phyloP scores from a whole-genome alignment of 2,888 invertebrate species.

The Osmoderma eremita region DNA sequence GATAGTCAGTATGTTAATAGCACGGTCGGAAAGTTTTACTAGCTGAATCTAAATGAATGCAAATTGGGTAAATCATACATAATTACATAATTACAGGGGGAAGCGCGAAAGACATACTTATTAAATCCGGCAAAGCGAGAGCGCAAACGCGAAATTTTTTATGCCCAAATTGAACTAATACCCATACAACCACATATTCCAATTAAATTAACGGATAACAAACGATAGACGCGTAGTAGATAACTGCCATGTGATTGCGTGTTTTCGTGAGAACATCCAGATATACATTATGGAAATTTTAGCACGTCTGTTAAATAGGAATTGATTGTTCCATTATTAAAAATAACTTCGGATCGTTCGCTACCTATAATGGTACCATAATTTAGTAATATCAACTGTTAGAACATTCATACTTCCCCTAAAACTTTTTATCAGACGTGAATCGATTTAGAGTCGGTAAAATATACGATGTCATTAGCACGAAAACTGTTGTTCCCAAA shows the following conservation, averaged over 20 bases:
- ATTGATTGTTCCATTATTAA: conserved; percentile 29
- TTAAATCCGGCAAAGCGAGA: too few species aligned
- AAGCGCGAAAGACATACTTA: conserved; percentile 1
- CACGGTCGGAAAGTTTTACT: conserved; percentile 7
- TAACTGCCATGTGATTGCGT: conserved; percentile 5
- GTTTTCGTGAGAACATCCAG: background rate
- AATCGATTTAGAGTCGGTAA: conserved; percentile 24
- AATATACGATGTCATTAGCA: conserved; percentile 26
- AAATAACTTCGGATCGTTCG: conserved; percentile 26
- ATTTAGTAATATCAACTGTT: conserved; percentile 22
- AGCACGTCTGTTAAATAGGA: conserved; percentile 8
- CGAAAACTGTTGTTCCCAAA: conserved; percentile 18
- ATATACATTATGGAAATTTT: conserved; percentile 9
- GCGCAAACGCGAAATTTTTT: too few species aligned
- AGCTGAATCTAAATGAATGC: conserved; percentile 12
- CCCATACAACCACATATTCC: too few species aligned
- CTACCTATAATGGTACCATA: conserved; percentile 23
- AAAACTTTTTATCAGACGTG: conserved; percentile 19
- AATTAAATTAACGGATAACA: conserved; percentile 6
- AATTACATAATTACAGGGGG: conserved; percentile 4
- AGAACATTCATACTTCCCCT: conserved; percentile 24
- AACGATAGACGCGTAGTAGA: background rate
- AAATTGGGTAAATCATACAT: conserved; percentile 15
- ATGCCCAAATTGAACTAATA: too few species aligned
- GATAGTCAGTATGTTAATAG: conserved; percentile 10